A percentile compares a stretch with the other conserved stretches of the same genome.
phyloP scores from a whole-genome alignment of 2,797 vertebrate species.

The Scleropages formosus region DNA sequence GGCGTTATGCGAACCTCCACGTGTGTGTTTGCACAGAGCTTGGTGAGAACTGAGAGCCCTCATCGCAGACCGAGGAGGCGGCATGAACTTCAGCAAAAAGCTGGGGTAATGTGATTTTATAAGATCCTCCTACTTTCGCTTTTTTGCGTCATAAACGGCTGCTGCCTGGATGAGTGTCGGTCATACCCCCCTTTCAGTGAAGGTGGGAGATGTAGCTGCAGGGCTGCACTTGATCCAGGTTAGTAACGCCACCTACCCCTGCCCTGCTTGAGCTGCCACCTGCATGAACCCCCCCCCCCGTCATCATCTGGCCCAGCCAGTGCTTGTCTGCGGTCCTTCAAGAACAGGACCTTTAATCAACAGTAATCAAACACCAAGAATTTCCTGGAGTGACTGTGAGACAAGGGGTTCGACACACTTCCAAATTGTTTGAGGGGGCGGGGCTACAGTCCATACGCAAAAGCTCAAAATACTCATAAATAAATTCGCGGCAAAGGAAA shows the following conservation, averaged over 20 bases:
- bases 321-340: slow-evolving; percentile 13
- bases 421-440: neutral
- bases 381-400: slow-evolving; percentile 8
- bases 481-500: slow-evolving; percentile 24
- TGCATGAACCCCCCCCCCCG: neutral
- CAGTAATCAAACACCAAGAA: slow-evolving; percentile 6
- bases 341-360: slow-evolving; percentile 4
- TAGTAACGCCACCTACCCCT: neutral
- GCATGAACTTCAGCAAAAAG: neutral
- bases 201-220: neutral
- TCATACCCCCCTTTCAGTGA: neutral
- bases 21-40: neutral
- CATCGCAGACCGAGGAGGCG: neutral
- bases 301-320: slow-evolving; percentile 2
- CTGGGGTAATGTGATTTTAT: neutral
- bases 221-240: neutral
- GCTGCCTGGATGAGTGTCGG: neutral
- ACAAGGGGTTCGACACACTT: neutral
- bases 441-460: neutral
- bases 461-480: slow-evolving; percentile 13
- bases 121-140: neutral
- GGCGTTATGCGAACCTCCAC: neutral
- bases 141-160: neutral
- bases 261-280: too few species aligned
- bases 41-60: neutral